Base-by-base conservation (phyloP, 2,888 invertebrate genomes). In the Allacma fusca region DNA sequence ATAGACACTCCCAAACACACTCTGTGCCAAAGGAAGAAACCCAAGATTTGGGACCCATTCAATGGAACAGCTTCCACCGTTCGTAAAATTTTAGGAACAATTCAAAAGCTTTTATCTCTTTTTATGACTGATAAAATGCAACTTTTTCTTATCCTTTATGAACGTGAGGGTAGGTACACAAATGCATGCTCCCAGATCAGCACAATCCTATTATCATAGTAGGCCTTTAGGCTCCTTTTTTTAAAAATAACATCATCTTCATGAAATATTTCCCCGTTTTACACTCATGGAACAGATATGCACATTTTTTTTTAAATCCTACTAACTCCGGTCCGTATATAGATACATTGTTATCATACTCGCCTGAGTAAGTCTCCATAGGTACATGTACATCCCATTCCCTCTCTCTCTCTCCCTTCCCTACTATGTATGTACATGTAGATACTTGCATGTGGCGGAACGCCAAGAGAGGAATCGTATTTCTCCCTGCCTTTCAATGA, bases 31-130 rank as follows among this genome's bases (percentile, higher is more conserved):
- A 26, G 12, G 12, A 44, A 57, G n/a, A 59, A 57, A 19, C 16
- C n/a, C 4, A 50, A n/a, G 19, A 50, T 50, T 16, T n/a, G 2
- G 50, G 28, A 26, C 13, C 26, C 65, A 65, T 65, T 65, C 23
- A 44, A 43, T 43, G 62, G 59, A 73, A 24, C 21, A 43, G 24
- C 43, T 57, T 40, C 24, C 24, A 29, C 57, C 57, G 40, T 69
- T 69, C 69, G 57, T 75, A 75, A 75, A 75, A 75, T 76, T 71
- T 76, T 64, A 76, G 76, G 67, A 68, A 71, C 70, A 71, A 68
- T 62, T 71, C 70, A 71, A 59, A 76, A 76, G 76, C 65, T 65
- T 77, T 72, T 50, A 77, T 77, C 67, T 72, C 70, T 77, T 72
- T 71, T 77, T 72, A 77, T 67, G 64, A 72, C 43, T 72, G 64